Conservation (phyloP, 2,113 vertebrate genomes). For the Spermophilus dauricus region DNA sequence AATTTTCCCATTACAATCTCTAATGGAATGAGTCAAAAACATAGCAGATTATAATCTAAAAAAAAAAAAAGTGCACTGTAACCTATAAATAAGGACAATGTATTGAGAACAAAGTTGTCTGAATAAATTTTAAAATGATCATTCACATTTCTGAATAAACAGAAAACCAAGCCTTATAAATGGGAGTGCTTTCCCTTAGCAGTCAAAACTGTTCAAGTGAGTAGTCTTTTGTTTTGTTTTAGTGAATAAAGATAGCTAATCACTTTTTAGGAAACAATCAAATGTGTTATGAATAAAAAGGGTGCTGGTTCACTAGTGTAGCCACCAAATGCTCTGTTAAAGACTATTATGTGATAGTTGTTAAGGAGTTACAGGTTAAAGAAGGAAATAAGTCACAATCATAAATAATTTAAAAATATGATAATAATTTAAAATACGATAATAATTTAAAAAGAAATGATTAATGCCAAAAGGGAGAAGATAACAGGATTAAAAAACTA, state of each 20-base stretch:
- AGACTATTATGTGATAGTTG: not conserved
- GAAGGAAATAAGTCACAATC: not conserved
- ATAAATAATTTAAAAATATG: constrained; percentile 36
- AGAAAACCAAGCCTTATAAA: constrained; percentile 46
- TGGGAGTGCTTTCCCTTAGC: not conserved
- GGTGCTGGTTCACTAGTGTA: not conserved
- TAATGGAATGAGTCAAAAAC: constrained; percentile 31
- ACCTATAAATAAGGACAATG: constrained; percentile 14
- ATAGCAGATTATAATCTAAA: not conserved
- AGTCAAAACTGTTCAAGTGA: constrained; percentile 14
- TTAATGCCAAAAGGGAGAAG: not conserved
- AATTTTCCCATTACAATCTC: constrained; percentile 45
- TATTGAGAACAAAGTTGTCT: not conserved
- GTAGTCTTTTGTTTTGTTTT: not conserved
- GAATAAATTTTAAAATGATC: constrained; percentile 40
- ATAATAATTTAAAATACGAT: too few relatives aligned
- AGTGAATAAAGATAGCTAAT: constrained; percentile 42
- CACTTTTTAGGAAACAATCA: constrained; percentile 21
- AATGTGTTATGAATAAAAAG: constrained; percentile 33
- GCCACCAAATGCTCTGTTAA: not conserved
- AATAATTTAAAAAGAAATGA: not conserved
- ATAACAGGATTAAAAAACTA: not conserved
- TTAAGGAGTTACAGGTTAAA: not conserved
- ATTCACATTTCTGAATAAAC: constrained; percentile 12
- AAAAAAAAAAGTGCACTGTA: not conserved